phyloP scores from a whole-genome alignment of 92 coral and sea anemone genomes.

The Ricordea florida region DNA sequence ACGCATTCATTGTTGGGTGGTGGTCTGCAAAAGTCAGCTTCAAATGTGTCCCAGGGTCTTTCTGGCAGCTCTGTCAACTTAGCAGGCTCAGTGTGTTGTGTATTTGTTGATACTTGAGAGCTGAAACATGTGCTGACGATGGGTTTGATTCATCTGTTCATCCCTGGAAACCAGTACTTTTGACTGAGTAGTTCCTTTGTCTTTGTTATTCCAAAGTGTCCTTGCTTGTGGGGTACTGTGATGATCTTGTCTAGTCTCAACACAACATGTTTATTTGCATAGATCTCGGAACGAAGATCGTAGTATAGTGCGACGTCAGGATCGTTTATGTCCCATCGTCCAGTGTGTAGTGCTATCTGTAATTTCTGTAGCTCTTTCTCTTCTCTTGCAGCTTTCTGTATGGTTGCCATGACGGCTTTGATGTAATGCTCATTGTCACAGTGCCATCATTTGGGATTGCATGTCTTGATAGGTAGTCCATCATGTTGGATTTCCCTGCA shows the following conservation, averaged over 20 bases:
- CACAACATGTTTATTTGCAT: slow-evolving; percentile 34
- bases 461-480: slow-evolving; percentile 60
- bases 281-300: slow-evolving; percentile 56
- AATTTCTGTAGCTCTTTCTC: slow-evolving; percentile 42
- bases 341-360: slow-evolving; percentile 38
- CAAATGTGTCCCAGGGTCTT: slow-evolving; percentile 58
- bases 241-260: slow-evolving; percentile 45
- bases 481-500: slow-evolving; percentile 49
- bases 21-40: slow-evolving; percentile 63
- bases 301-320: slow-evolving; percentile 31
- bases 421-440: slow-evolving; percentile 35
- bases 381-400: slow-evolving; percentile 30
- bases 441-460: slow-evolving; percentile 50
- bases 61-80: slow-evolving; percentile 65
- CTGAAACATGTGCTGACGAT: slow-evolving; percentile 48
- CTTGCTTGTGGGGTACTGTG: slow-evolving; percentile 45
- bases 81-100: slow-evolving; percentile 57
- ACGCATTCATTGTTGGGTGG: slow-evolving; percentile 43
- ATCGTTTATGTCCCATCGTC: slow-evolving; percentile 22
- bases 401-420: slow-evolving; percentile 57
- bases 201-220: slow-evolving; percentile 52
- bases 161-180: slow-evolving; percentile 57
- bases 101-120: slow-evolving; percentile 52
- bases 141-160: slow-evolving; percentile 41
- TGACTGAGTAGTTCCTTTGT: slow-evolving; percentile 55